phyloP scores from a whole-genome alignment of 2,113 vertebrate species.

The Perca fluviatilis region DNA sequence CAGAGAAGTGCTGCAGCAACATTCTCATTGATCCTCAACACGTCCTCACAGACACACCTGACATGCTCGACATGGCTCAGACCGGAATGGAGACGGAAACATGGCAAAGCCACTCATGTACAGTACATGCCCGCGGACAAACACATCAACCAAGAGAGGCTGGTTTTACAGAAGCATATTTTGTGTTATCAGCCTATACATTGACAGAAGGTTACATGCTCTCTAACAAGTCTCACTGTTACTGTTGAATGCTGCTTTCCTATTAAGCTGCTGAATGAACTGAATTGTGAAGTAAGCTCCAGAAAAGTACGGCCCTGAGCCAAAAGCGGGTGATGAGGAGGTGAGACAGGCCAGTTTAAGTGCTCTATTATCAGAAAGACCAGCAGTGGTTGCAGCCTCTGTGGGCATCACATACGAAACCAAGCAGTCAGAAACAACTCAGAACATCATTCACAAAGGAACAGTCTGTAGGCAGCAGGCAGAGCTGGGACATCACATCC shows the following conservation, averaged over 20 bases:
- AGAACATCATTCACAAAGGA: constrained; percentile 79
- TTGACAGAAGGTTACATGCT: constrained; percentile 59
- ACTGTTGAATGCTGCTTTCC: constrained; percentile 23
- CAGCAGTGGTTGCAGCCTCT: constrained; percentile 58
- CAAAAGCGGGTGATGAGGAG: constrained; percentile 60
- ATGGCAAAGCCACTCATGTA: constrained; percentile 46
- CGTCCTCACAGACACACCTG: constrained; percentile 63
- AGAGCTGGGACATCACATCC: constrained; percentile 56
- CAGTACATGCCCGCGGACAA: constrained; percentile 47
- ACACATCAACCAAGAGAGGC: constrained; percentile 50
- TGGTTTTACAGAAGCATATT: constrained; percentile 48
- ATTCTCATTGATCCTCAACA: constrained; percentile 67
- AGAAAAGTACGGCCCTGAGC: constrained; percentile 78
- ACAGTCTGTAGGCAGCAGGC: constrained; percentile 80
- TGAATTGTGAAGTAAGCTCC: constrained; percentile 54
- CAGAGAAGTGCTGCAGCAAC: constrained; percentile 81
- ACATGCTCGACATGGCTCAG: constrained; percentile 73
- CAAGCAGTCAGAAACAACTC: constrained; percentile 69
- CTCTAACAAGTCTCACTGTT: constrained; percentile 35
- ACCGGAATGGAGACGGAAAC: constrained; percentile 55
- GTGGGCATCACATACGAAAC: constrained; percentile 53
- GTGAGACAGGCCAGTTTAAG: constrained; percentile 59
- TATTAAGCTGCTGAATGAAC: constrained; percentile 56
- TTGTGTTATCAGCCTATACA: constrained; percentile 39
- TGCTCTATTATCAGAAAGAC: constrained; percentile 58